Percentiles rank a stretch among this genome's conserved stretches.
Evolutionary conservation across 2,113 vertebrate species (phyloP).

Genomic region (Sylvia atricapilla): DNA sequence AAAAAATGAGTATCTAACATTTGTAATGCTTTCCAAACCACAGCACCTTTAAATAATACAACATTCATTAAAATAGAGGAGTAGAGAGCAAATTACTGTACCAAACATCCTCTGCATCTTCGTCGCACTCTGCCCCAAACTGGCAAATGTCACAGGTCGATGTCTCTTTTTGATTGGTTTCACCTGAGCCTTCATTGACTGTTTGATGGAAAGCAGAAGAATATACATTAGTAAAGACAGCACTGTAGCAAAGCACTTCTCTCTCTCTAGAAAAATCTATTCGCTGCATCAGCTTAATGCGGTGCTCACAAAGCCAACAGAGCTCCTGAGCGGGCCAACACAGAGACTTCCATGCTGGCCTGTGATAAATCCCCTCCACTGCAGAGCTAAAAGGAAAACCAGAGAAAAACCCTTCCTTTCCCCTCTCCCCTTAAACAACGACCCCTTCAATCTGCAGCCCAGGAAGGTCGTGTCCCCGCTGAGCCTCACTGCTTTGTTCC

Average conservation of each 20-base stretch:
- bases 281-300: fast-evolving
- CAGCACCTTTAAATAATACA: conserved; percentile 17
- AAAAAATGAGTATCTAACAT: neutral
- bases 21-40: neutral
- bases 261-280: conserved; percentile 9
- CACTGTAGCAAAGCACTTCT: neutral
- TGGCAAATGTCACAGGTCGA: conserved; percentile 99
- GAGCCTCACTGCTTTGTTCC: neutral
- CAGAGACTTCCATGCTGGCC: neutral
- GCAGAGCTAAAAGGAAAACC: neutral
- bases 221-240: neutral
- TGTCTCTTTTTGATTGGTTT: conserved; percentile 94
- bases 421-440: neutral
- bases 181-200: conserved; percentile 96
- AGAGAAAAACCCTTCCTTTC: neutral
- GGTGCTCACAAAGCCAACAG: neutral
- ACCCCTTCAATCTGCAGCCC: neutral
- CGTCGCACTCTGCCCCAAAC: conserved; percentile 97
- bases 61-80: conserved; percentile 56
- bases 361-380: neutral
- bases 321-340: neutral
- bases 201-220: conserved; percentile 52
- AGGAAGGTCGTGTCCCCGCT: neutral
- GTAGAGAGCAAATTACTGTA: conserved; percentile 67
- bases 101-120: conserved; percentile 99